Base-by-base conservation (phyloP, 2,113 vertebrate genomes). In the Grantiella picta region DNA sequence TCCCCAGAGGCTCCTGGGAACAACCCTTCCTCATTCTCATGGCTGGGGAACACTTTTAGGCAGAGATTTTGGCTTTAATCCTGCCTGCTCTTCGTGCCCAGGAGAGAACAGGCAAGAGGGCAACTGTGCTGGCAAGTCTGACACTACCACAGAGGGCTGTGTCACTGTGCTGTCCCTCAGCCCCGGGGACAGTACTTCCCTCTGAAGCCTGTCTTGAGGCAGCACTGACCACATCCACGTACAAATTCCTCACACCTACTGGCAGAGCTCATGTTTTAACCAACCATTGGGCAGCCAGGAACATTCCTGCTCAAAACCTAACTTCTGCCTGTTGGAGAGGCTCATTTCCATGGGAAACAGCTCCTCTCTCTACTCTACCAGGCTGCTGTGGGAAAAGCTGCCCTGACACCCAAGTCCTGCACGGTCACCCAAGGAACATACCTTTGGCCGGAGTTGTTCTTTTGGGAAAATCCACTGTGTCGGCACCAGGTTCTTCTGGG, bases 391-490 rank as follows among this genome's bases (percentile, higher is more conserved):
- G 68, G 45, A 57, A 60, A 36, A 59, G 25, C 33, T 65, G 61
- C n/a, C 31, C 63, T 36, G 35, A 44, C 28, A 28, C 11, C 14
- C 42, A 33, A 47, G 24, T 24, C 66, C 27, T 8, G 29, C 21
- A 10, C 16, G 54, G 31, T 28, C 17, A 19, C 45, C 35, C 2
- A 27, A 65, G 23, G 35, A n/a, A 56, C 33, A 60, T 97, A 99
- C 99, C 99, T 98, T 98, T 98, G 97, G 99, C 99, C 66, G 99
- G 99, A 59, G 97, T 97, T 56, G 97, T 98, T 97, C 99, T 99
- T 98, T 99, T 99, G 93, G 99, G 99, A 96, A 99, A 99, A 96
- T 99, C 99, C 96, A 99, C 98, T 14, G 88, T 90, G 53, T 99
- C 99, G 0, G 97, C 90, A 76, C 94, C 92, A 47, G 96, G 70